A percentile compares a stretch with the other conserved stretches of the same genome.
These are phyloP conservation scores for Fissipunctia ypsillon DNA, from an alignment of 2,888 invertebrate genomes.

Conservation along the genomic window DNA sequence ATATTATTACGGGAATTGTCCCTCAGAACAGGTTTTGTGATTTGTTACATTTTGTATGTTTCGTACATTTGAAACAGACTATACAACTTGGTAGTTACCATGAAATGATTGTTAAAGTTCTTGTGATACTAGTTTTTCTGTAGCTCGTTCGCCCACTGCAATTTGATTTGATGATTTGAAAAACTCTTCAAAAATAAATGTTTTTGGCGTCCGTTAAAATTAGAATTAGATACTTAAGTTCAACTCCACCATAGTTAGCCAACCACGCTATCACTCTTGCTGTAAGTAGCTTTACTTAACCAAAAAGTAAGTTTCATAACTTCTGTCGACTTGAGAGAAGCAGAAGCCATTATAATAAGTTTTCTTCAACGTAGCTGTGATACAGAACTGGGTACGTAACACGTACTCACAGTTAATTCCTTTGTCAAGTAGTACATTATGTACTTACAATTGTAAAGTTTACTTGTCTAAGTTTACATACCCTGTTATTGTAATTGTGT, in stretches of 20 bases:
- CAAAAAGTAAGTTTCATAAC: neutral
- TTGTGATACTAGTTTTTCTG: neutral
- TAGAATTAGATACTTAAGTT: neutral
- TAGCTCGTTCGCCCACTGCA: neutral
- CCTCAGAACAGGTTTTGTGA: neutral
- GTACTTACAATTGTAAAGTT: slow-evolving; percentile 45
- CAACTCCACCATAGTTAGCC: neutral
- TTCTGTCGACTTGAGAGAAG: neutral
- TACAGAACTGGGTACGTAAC: slow-evolving; percentile 19
- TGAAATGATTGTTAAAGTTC: neutral
- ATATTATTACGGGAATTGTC: no score
- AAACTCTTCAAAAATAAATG: neutral
- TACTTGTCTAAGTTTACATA: slow-evolving; percentile 40
- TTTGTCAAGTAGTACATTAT: slow-evolving; percentile 34
- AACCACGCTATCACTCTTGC: neutral
- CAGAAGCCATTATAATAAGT: slow-evolving; percentile 10
- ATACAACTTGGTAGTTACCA: neutral
- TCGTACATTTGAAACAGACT: neutral
- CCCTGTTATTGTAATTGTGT: slow-evolving; percentile 37
- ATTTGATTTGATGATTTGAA: neutral
- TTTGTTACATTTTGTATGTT: no score
- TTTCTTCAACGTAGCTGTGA: slow-evolving; percentile 19
- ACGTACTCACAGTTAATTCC: slow-evolving; percentile 41
- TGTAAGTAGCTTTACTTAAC: neutral
- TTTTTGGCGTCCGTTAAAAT: neutral